A percentile compares a stretch with the other conserved stretches of the same genome.
Evolutionary conservation across 2,888 invertebrate genomes (phyloP).

Genomic region (Stenotaenia linearis): DNA sequence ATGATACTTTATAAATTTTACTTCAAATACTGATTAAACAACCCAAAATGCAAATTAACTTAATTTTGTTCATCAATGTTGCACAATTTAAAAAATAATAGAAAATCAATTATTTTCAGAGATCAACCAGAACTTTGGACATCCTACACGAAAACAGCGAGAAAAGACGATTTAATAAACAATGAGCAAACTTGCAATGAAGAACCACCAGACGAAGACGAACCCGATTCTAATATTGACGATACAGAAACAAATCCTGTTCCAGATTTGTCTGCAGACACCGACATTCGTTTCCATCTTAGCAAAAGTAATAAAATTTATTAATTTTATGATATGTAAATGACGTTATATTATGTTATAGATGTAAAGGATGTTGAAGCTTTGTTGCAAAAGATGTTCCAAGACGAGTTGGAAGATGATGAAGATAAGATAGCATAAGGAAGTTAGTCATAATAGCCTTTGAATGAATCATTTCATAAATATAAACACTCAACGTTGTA

Average conservation of each 20-base stretch:
- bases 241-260: not conserved
- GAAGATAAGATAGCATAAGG: not conserved
- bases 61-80: too few species aligned
- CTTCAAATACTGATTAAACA: too few species aligned
- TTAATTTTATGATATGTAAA: too few species aligned
- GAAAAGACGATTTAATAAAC: slow-evolving; percentile 36
- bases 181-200: slow-evolving; percentile 33
- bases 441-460: not conserved
- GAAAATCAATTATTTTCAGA: not conserved
- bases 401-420: slow-evolving; percentile 45
- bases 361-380: slow-evolving; percentile 48
- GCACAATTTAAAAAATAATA: not conserved
- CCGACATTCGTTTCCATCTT: slow-evolving; percentile 41
- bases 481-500: not conserved
- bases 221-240: slow-evolving; percentile 23
- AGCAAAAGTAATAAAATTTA: slow-evolving; percentile 39
- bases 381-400: slow-evolving; percentile 49
- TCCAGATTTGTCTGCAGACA: slow-evolving; percentile 39
- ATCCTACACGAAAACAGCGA: not conserved
- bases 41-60: too few species aligned
- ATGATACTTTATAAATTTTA: too few species aligned
- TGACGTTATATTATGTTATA: slow-evolving; percentile 38
- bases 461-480: not conserved
- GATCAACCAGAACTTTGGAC: slow-evolving; percentile 26
- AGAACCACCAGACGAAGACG: slow-evolving; percentile 14